Evolutionary conservation across 2,113 vertebrate species (phyloP).

Genomic region (Zapus hudsonius): DNA sequence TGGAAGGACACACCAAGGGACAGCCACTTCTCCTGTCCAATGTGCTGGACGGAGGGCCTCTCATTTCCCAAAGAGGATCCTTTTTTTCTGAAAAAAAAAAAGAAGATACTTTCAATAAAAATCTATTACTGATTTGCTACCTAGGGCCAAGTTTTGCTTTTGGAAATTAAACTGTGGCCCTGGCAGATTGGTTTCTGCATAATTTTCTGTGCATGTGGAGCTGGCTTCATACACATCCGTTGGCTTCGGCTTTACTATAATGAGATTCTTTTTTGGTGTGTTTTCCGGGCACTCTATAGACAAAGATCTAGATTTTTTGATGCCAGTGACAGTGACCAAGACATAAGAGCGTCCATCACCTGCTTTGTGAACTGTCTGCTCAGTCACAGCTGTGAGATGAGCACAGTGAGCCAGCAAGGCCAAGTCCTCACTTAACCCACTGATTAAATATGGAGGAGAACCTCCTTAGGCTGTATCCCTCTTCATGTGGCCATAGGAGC

Average conservation of each 20-base stretch:
- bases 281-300: conserved; percentile 58
- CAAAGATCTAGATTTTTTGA: not conserved
- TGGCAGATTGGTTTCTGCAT: not conserved
- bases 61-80: not conserved
- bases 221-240: not conserved
- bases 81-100: not conserved
- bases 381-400: conserved; percentile 74
- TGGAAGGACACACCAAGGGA: rapidly evolving
- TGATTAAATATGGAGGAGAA: not conserved
- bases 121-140: conserved; percentile 21
- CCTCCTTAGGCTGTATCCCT: not conserved
- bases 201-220: not conserved
- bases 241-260: conserved; percentile 34
- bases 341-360: not conserved
- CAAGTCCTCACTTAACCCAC: not conserved
- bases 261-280: conserved; percentile 52
- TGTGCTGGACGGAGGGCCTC: not conserved
- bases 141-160: conserved; percentile 41
- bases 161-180: conserved; percentile 43
- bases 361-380: conserved; percentile 50
- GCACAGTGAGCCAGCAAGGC: not conserved
- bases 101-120: conserved; percentile 46
- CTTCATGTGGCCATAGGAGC: not conserved
- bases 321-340: conserved; percentile 22
- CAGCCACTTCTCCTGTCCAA: not conserved